These are phyloP conservation scores for Tor tambroides DNA, from an alignment of 2,113 vertebrate species.

Conservation along the genomic window DNA sequence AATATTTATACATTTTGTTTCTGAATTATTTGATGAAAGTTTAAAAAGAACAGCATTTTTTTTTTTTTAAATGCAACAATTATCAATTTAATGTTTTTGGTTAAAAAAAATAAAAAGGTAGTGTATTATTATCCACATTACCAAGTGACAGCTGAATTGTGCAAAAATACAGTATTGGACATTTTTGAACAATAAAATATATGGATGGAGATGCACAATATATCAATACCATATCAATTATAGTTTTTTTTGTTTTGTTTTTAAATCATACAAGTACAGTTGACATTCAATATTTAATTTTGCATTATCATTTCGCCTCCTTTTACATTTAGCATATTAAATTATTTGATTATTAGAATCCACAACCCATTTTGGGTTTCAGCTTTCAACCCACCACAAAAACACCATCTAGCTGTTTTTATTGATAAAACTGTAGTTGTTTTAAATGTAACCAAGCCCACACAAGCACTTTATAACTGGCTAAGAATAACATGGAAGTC, in stretches of 20 bases:
- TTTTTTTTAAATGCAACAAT: not conserved
- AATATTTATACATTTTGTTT: not conserved
- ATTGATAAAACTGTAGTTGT: not conserved
- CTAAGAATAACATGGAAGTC: slow-evolving; percentile 24
- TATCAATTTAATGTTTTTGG: not conserved
- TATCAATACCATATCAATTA: not conserved
- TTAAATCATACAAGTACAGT: not conserved
- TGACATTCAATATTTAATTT: not conserved
- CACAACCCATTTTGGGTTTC: not conserved
- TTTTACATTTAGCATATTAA: not conserved
- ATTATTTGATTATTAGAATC: not conserved
- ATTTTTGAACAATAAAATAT: not conserved
- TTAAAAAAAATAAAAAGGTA: not conserved
- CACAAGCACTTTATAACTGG: not conserved
- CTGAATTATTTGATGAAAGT: not conserved
- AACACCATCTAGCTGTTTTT: not conserved
- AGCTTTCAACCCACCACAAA: not conserved
- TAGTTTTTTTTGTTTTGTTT: not conserved
- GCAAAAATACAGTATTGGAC: not conserved
- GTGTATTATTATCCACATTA: not conserved
- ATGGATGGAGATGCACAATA: not conserved
- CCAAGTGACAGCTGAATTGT: not conserved
- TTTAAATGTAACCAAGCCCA: not conserved
- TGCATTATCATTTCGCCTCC: not conserved
- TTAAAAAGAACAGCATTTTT: not conserved